Evolutionary conservation across 2,888 invertebrate genomes (phyloP), one percentile per base, ranked within the genome.

Genomic region (Tachina grossa): DNA sequence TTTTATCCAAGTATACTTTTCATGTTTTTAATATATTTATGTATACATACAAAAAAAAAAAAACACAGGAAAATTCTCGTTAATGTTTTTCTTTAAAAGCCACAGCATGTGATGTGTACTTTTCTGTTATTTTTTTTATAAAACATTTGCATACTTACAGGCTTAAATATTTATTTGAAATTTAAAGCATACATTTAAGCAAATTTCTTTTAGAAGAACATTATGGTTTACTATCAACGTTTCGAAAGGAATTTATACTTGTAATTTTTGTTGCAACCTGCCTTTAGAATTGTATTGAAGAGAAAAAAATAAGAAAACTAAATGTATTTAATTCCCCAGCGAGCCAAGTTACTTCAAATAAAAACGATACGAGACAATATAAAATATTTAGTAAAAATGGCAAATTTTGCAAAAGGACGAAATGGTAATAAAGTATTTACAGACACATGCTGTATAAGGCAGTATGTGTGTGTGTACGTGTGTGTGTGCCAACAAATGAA

Each of bases 341-440:
- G 6, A 31, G 76, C 41, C 71, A 57, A 39, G 65, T 65, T 55
- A 65, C 49, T 57, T 55, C 39, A 39, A 57, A 68, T 65, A 74
- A 74, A 59, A 82, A 19, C 75, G 39, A 71, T n/a, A 53, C 31
- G 13, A 47, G 66, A 77, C 45, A 65, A 65, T 47, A 72, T 55
- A 49, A 77, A 65, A 41, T 57, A 19, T 16, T 22, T 63, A 8
- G 19, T n/a, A 19, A 57, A 31, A 68, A 59, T n/a, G 13, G 22
- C 59, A 77, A 77, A 72, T 49, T 19, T 47, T 47, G 59, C 61
- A 47, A 76, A 68, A 75, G 47, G 61, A 41, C 65, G 16, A 75
- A 61, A 63, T 41, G 63, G 55, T 63, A 69, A 77, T 83, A 83
- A 83, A 77, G n/a, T n/a, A n/a, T n/a, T n/a, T 63, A 66, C 82